Conservation (phyloP, 2,113 vertebrate species). For the Bufo bufo region DNA sequence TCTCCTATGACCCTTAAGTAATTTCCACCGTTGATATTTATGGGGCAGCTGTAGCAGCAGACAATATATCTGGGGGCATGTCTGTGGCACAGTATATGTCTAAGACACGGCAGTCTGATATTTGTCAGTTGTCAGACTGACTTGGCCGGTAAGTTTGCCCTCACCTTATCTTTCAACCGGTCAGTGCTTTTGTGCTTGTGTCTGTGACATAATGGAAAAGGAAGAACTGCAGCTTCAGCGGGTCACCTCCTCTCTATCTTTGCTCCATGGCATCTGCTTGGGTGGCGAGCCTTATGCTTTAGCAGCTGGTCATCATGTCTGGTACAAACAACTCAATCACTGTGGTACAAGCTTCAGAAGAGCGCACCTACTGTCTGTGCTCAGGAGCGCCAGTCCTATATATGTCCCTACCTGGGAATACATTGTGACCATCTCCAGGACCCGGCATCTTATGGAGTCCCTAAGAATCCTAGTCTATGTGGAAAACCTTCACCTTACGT, state of each 20-base stretch:
- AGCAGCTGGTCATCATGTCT: constrained; percentile 42
- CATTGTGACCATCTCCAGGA: not conserved
- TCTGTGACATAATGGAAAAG: not conserved
- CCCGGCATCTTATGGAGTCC: not conserved
- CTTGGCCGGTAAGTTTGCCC: no score
- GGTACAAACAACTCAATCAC: not conserved
- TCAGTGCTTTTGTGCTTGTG: not conserved
- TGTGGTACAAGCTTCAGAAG: not conserved
- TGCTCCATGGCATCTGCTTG: constrained; percentile 1
- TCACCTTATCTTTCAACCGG: no score
- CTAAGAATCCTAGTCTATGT: not conserved
- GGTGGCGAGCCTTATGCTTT: not conserved
- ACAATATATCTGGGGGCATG: no score
- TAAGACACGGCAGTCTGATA: no score
- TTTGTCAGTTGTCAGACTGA: no score
- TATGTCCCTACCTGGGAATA: not conserved
- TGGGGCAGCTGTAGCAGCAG: no score
- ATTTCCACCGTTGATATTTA: no score
- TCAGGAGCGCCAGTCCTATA: not conserved
- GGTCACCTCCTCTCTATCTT: not conserved
- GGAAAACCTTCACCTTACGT: not conserved
- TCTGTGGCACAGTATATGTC: no score
- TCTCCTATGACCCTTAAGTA: no score
- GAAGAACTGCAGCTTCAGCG: not conserved
- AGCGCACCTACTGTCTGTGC: not conserved